Conservation (phyloP, 2,888 invertebrate species). For the Copidosoma aretas region DNA sequence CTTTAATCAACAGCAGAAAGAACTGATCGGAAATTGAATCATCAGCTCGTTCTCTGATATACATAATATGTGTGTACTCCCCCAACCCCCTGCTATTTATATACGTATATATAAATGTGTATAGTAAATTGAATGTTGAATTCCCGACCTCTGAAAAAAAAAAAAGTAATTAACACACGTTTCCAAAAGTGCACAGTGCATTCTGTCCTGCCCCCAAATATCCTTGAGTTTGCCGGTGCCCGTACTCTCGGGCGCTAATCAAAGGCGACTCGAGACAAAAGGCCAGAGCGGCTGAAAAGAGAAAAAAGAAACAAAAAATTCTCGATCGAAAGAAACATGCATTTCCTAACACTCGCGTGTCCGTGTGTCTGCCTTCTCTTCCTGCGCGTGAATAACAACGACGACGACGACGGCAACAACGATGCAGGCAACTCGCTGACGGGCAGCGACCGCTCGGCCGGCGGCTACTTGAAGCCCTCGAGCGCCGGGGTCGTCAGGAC, state of each 20-base stretch:
- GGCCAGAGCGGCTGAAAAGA: background rate
- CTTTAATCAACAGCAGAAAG: no score
- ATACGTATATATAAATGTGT: no score
- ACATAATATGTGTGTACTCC: no score
- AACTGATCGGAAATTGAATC: no score
- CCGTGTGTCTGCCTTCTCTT: no score
- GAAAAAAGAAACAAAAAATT: background rate
- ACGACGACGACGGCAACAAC: background rate
- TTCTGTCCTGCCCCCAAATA: background rate
- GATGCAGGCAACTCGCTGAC: conserved; percentile 77
- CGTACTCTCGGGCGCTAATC: background rate
- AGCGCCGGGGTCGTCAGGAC: conserved; percentile 68
- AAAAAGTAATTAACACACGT: no score
- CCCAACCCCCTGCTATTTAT: no score
- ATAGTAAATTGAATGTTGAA: no score
- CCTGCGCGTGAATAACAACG: background rate
- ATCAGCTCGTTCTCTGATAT: no score
- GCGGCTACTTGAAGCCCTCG: conserved; percentile 66
- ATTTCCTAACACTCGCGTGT: no score
- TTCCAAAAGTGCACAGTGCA: background rate
- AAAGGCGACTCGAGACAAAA: background rate
- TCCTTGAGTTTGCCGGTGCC: no score
- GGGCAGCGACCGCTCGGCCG: conserved; percentile 70
- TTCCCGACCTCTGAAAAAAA: no score
- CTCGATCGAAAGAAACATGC: background rate